Evolutionary conservation across 1,140 invertebrate genomes (phyloP).

Genomic region (Drosophila bocki): DNA sequence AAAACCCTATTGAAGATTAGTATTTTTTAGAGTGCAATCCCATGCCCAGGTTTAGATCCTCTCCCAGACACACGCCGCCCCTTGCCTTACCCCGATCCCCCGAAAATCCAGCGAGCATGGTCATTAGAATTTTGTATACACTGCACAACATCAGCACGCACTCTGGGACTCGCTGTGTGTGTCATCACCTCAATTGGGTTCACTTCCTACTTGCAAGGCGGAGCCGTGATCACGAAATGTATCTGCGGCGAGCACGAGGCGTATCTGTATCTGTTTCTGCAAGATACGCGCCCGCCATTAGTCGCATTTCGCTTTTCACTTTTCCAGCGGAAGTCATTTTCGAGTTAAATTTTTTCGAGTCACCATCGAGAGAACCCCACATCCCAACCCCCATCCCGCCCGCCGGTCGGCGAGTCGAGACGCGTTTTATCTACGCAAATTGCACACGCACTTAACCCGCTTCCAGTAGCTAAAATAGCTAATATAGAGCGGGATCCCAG

Average conservation of each 20-base stretch:
- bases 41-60: conserved; percentile 16
- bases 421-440: conserved; percentile 73
- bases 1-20: not conserved
- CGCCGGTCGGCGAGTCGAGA: not conserved
- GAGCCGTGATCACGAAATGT: conserved; percentile 55
- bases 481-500: conserved; percentile 60
- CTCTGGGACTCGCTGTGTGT: conserved; percentile 65
- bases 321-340: conserved; percentile 75
- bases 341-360: conserved; percentile 53
- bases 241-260: conserved; percentile 39
- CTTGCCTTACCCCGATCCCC: not conserved
- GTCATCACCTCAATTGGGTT: conserved; percentile 84
- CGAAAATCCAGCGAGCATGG: conserved; percentile 12
- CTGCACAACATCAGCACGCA: conserved; percentile 58
- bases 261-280: conserved; percentile 28
- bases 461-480: conserved; percentile 64
- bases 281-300: conserved; percentile 60
- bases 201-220: conserved; percentile 80
- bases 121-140: conserved; percentile 78
- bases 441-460: conserved; percentile 82
- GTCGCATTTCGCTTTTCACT: conserved; percentile 65
- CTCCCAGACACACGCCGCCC: conserved; percentile 36
- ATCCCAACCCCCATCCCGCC: not conserved
- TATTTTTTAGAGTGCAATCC: conserved; percentile 13
- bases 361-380: conserved; percentile 9